Conservation (phyloP, 2,113 vertebrate species). For the Stigmatopora argus region DNA sequence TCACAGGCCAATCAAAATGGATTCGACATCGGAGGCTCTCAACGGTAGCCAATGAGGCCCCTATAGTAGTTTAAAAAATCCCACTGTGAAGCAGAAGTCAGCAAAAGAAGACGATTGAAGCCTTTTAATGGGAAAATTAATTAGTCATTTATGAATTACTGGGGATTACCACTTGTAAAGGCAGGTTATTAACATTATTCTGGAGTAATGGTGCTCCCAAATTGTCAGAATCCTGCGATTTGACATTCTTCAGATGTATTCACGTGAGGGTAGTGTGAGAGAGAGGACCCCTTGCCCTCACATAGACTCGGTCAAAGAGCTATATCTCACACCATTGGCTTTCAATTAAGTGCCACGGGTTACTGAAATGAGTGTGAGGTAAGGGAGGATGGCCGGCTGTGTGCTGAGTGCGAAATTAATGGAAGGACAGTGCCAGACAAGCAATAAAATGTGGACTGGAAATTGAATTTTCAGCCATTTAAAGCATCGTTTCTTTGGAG, state of each 20-base stretch:
- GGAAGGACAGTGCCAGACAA: background rate
- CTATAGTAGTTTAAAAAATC: no score
- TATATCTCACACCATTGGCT: conserved; percentile 67
- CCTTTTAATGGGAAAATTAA: background rate
- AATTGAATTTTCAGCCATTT: background rate
- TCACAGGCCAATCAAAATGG: no score
- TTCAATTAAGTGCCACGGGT: conserved; percentile 66
- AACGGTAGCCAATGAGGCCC: no score
- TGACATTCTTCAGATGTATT: background rate
- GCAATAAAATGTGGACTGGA: background rate
- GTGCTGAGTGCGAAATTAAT: background rate
- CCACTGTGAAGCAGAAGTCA: background rate
- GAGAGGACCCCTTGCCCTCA: conserved; percentile 34
- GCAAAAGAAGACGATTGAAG: background rate
- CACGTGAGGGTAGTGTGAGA: conserved; percentile 26
- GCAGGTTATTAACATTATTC: background rate
- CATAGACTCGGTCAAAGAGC: conserved; percentile 53
- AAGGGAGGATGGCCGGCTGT: conserved; percentile 10
- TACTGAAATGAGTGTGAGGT: conserved; percentile 47
- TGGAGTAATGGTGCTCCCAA: background rate
- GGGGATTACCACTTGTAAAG: background rate
- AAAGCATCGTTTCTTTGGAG: background rate
- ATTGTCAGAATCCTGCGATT: background rate
- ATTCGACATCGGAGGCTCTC: no score
- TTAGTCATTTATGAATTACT: background rate